Evolutionary conservation across 2,797 vertebrate genomes (phyloP).

Genomic region (Sebastes itinus): DNA sequence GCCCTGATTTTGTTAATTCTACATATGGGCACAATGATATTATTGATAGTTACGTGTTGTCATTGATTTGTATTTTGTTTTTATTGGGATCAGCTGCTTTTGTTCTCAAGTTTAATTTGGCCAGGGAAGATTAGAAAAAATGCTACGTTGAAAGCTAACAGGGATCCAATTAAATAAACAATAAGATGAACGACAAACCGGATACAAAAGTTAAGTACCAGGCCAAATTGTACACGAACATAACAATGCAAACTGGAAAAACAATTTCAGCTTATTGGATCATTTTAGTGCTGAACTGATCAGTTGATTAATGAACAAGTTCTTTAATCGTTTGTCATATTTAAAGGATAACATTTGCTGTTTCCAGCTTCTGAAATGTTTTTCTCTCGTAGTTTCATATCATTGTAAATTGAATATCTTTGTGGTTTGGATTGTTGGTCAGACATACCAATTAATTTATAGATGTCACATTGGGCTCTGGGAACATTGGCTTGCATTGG

Average conservation of each 20-base stretch:
- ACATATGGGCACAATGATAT: not conserved
- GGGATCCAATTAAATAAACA: not conserved
- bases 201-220: not conserved
- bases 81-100: not conserved
- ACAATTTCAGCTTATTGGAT: not conserved
- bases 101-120: not conserved
- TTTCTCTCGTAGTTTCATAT: too few relatives aligned
- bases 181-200: too few relatives aligned
- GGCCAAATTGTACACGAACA: not conserved
- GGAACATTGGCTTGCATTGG: not conserved
- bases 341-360: too few relatives aligned
- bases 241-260: not conserved
- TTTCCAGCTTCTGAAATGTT: not conserved
- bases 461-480: not conserved
- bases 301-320: not conserved
- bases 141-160: not conserved
- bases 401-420: too few relatives aligned
- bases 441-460: not conserved
- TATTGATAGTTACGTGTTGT: not conserved
- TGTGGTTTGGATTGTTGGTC: not conserved
- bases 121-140: not conserved
- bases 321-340: not conserved
- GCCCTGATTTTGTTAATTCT: not conserved
- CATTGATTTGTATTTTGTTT: not conserved
- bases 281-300: too few relatives aligned